Base-by-base conservation (phyloP, 2,797 vertebrate species). In the Zalophus californianus region DNA sequence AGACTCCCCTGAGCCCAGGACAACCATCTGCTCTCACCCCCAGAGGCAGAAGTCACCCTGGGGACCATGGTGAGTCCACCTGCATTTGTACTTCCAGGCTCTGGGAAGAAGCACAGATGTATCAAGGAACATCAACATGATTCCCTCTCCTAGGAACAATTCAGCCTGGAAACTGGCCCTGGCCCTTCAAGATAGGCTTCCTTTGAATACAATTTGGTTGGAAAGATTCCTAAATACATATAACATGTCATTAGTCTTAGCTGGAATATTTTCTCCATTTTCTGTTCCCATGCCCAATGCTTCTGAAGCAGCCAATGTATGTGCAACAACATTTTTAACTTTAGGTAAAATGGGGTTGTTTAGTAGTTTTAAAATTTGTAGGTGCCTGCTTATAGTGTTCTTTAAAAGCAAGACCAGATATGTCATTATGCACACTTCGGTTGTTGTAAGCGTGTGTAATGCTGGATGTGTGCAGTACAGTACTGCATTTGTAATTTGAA, bases 401-500 rank as follows among this genome's bases (percentile, higher is more conserved):
- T 92, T 97, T 79, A 68, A 72, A 92, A 85, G 32, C 91, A 77
- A 93, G 82, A 90, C 41, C 32, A 29, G 35, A 68, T 78, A 16
- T 93, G 27, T 90, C 86, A 94, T 96, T 95, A 94, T 62, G 41
- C 82, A 90, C 93, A 94, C 95, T 97, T 96, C 97, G 12, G 62
- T 97, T 97, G 64, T 75, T 16, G 98, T 91, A 97, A 97, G 97
- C 92, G 66, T 98, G 95, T 95, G 56, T 95, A 91, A 96, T 98
- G 96, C 90, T 83, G 73, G 54, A 86, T 58, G 35, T 93, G 97
- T 97, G 98, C 98, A 98, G 97, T 98, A 98, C n/a, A 98, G 91
- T 98, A 98, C 97, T 98, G 98, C 97, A 78, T 48, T 68, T 94
- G 91, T 97, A 97, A 97, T 98, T 96, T 97, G 94, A 97, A 98